A percentile compares a stretch with the other conserved stretches of the same genome.
phyloP scores from a whole-genome alignment of 2,888 invertebrate genomes.

The Pocota personata region DNA sequence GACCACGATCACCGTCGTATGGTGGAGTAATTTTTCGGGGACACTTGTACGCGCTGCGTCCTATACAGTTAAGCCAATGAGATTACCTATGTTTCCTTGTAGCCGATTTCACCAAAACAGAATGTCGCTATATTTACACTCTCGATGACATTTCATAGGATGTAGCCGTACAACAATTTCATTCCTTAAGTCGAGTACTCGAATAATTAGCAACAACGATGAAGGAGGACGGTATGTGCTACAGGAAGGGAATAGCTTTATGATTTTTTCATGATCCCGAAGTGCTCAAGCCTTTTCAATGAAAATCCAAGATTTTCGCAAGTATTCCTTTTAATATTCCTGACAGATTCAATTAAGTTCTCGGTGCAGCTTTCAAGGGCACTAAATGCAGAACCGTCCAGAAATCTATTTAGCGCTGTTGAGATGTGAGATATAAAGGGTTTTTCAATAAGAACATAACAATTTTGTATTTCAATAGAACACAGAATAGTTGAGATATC shows the following conservation, averaged over 20 bases:
- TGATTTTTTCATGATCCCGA: no score
- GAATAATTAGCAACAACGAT: background rate
- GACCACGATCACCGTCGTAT: background rate
- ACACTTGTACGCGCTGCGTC: slow-evolving; percentile 7
- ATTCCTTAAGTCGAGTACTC: slow-evolving; percentile 11
- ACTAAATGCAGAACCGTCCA: no score
- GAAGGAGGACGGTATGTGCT: background rate
- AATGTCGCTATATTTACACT: slow-evolving; percentile 56
- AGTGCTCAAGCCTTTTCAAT: no score
- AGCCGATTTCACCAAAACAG: background rate
- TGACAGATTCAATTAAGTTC: no score
- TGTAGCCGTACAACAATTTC: slow-evolving; percentile 32
- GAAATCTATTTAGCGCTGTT: no score
- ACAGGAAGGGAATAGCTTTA: background rate
- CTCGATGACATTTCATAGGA: slow-evolving; percentile 48
- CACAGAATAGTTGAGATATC: no score
- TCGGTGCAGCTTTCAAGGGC: no score
- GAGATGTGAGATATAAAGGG: no score
- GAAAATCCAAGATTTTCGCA: no score
- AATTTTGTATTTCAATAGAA: no score
- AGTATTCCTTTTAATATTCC: no score
- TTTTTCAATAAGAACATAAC: no score
- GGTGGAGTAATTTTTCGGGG: slow-evolving; percentile 13
- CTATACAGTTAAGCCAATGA: background rate
- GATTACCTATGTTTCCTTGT: slow-evolving; percentile 28